Base-by-base conservation (phyloP, 1,140 invertebrate genomes). In the Papilio polyxenes region DNA sequence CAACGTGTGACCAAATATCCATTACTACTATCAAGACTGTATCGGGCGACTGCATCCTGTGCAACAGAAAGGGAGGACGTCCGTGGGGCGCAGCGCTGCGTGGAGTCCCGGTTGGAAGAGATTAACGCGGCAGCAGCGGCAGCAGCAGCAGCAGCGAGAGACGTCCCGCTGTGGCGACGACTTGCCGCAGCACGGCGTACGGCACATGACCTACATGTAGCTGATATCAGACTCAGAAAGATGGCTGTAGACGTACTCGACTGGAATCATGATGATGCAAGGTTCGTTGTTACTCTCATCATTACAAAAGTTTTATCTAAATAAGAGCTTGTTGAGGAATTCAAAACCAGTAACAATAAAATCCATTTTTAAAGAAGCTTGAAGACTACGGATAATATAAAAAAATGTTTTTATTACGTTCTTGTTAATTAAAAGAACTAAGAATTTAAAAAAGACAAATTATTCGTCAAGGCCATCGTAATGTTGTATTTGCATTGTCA, bases 101-200 rank as follows among this genome's bases (percentile, higher is more conserved):
- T 99, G 80, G 98, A 99, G 93, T 95, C 98, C 81, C 97, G 99
- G 91, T 95, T 99, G 82, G 98, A 98, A 90, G 98, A 98, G 90
- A 99, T 99, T 95, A 99, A 99, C 93, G 97, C 97, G 95, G 97
- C 98, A 93, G 97, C 98, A 15, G 98, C 98, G 92, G 98, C 98
- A 89, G 97, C 98, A 23, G 97, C 97, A 6, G 97, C 97, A 8
- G 92, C 93, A 8, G 92, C 92, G 0, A 98, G 98, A 94, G 98
- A 98, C 92, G 97, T 98, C 51, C 97, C 97, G 4, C 95, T 98
- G 40, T 99, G 98, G 98, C 95, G 98, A 84, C 95, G 98, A 89
- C 98, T 99, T 84, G 98, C 97, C 76, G 97, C 97, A 23, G 97
- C 96, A 69, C 95, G 97, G 88, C 94, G 97, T 82, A 95, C 96